These are phyloP conservation scores for Lamellibrachia luymesi DNA, from an alignment of 1,140 invertebrate species.

Conservation along the genomic window DNA sequence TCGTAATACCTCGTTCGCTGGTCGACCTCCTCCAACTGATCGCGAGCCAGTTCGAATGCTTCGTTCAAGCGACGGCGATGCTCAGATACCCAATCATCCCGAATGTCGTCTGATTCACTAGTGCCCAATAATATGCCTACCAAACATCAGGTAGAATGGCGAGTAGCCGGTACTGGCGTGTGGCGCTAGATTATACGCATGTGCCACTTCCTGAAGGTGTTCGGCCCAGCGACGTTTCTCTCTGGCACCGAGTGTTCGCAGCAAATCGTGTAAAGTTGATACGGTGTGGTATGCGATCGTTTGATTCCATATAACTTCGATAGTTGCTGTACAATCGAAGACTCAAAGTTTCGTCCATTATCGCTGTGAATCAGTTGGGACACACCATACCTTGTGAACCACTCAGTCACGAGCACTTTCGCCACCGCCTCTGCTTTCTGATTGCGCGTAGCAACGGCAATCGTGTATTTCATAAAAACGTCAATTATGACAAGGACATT, in stretches of 20 bases:
- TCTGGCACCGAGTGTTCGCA: constrained; percentile 24
- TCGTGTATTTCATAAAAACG: background rate
- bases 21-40: background rate
- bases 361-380: no score
- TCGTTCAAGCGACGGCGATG: background rate
- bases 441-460: background rate
- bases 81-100: no score
- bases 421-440: no score
- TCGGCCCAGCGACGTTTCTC: constrained; percentile 20
- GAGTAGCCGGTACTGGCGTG: constrained; percentile 26
- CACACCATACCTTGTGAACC: no score
- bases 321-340: no score
- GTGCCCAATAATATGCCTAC: constrained; percentile 29
- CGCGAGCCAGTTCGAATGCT: background rate
- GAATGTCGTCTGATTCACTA: no score
- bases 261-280: constrained; percentile 36
- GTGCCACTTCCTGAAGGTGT: no score
- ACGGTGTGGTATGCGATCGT: constrained; percentile 32
- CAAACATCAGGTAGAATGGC: constrained; percentile 39
- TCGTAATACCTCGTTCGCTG: background rate
- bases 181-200: no score
- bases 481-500: constrained; percentile 11
- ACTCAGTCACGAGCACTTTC: no score
- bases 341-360: no score
- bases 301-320: no score